Percentiles rank a stretch among this genome's conserved stretches.
These are phyloP conservation scores for Spea bombifrons DNA, from an alignment of 2,113 vertebrate species.

Conservation along the genomic window DNA sequence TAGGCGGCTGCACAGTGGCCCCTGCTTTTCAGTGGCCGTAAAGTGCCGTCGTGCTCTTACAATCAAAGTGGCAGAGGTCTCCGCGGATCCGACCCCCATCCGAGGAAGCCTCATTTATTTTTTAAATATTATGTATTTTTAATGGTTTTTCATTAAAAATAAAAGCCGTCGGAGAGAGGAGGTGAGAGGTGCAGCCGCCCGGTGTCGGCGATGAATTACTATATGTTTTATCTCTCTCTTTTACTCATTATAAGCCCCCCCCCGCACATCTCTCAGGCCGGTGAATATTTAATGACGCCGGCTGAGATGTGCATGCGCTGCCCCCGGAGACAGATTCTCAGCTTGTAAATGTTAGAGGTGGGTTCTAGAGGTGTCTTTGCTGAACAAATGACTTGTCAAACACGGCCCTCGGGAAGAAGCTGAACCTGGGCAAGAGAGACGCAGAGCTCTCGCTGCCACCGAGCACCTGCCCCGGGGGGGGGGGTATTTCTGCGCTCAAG, in stretches of 20 bases:
- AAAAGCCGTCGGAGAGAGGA: neutral
- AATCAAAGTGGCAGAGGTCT: too few species aligned
- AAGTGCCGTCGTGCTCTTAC: too few species aligned
- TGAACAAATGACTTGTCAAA: constrained; percentile 52
- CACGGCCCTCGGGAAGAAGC: constrained; percentile 4
- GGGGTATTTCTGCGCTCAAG: too few species aligned
- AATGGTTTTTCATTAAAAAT: too few species aligned
- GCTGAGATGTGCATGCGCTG: constrained; percentile 46
- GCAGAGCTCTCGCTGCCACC: neutral
- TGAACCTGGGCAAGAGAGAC: constrained; percentile 33
- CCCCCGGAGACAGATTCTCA: constrained; percentile 37
- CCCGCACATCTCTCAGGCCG: neutral
- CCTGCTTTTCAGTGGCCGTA: too few species aligned
- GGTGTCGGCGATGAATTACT: neutral
- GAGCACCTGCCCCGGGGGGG: neutral
- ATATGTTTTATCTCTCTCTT: neutral
- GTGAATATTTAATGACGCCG: constrained; percentile 49
- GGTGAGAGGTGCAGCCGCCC: neutral
- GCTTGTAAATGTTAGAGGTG: constrained; percentile 40
- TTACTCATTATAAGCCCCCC: neutral
- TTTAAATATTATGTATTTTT: too few species aligned
- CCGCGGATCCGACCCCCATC: too few species aligned
- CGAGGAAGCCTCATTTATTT: too few species aligned
- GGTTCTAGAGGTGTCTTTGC: constrained; percentile 46
- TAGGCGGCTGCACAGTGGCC: too few species aligned